Evolutionary conservation across 2,888 invertebrate genomes (phyloP), one percentile per base, ranked within the genome.

Genomic region (Leucoptera coffeella): DNA sequence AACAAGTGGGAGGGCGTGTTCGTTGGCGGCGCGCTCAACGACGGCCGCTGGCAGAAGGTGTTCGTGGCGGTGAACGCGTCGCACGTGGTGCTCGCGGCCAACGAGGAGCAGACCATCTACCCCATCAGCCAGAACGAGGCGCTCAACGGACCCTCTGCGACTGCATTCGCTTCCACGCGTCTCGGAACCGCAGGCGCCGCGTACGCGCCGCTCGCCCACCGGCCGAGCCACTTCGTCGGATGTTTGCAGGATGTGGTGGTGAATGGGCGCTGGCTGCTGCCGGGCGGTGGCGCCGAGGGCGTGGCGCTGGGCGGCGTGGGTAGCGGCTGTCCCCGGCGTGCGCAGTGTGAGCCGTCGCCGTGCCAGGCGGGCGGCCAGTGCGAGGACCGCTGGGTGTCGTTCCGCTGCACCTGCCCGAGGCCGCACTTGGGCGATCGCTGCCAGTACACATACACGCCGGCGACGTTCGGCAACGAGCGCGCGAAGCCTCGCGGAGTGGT

Each of bases 1-100:
- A 91, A 91, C 52, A 90, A 87, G 57, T 89, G 88, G 86, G 89
- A 89, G 45, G 92, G 91, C 0, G 89, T 91, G 4, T 90, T 87
- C 43, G 85, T 89, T 32, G 91, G 91, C 0, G 83, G 85, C 12
- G 80, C 79, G 34, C 60, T 92, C 14, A 89, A 90, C 40, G 84
- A 91, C 45, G 86, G 87, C 41, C 77, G 80, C 26, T 92, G 91
- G 91, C 91, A 92, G 45, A 85, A 85, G 53, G 82, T 85, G 31
- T 89, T 89, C 55, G 88, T 92, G 15, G 85, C 88, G 0, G 88
- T 92, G 22, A 92, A 92, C 54, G 80, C 86, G n/a, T 85, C 88
- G 4, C 90, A 91, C 61, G 71, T 90, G 38, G 89, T 88, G 27
- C 69, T 92, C 26, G 85, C 87, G 1, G 90, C 90, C 7, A 90